phyloP scores from a whole-genome alignment of 2,797 vertebrate genomes.

The Pogoniulus pusillus region DNA sequence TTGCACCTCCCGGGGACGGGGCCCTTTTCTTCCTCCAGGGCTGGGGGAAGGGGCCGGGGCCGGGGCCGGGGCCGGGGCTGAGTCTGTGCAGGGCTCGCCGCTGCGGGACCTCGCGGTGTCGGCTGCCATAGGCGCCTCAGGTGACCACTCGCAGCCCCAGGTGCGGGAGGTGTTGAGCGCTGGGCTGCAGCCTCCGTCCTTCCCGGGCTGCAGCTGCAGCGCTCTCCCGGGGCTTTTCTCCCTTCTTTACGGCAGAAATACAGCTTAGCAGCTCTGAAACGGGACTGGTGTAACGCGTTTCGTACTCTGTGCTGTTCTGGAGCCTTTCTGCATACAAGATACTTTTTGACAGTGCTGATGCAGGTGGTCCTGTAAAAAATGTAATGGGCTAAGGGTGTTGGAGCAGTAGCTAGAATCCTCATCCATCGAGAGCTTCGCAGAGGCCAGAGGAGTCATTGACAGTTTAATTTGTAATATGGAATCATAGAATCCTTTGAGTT shows the following conservation, averaged over 20 bases:
- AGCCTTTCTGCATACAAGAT: neutral
- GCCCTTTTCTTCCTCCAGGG: neutral
- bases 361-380: rapidly evolving
- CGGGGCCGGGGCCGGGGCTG: neutral
- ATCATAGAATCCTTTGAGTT: no score
- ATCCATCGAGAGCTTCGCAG: rapidly evolving
- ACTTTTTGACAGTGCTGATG: rapidly evolving
- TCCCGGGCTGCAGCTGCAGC: neutral
- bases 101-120: neutral
- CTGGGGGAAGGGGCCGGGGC: neutral
- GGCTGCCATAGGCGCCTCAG: neutral
- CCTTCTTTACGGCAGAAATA: rapidly evolving
- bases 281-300: rapidly evolving
- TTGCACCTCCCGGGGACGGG: neutral
- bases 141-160: neutral
- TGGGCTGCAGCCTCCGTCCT: neutral
- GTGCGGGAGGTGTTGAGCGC: neutral
- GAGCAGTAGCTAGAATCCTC: neutral
- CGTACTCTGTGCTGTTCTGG: rapidly evolving
- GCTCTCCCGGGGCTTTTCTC: neutral
- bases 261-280: rapidly evolving
- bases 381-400: rapidly evolving
- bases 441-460: neutral
- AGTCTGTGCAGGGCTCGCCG: neutral
- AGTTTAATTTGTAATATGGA: rapidly evolving